These are phyloP conservation scores for Pristionchus exspectatus DNA, from an alignment of 2,888 invertebrate genomes.

Conservation along the genomic window DNA sequence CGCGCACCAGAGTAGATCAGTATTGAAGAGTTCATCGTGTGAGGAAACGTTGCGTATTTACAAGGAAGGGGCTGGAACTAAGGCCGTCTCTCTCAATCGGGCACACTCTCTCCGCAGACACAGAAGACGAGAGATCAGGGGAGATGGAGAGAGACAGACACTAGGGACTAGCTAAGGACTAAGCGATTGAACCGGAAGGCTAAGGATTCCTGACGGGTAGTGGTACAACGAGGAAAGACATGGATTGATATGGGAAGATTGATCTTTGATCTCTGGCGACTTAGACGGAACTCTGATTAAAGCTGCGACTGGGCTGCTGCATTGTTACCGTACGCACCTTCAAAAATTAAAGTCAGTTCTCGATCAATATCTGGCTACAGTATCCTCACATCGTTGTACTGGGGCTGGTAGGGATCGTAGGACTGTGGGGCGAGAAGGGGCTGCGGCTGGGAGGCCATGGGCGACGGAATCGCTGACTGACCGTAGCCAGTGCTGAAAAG, in stretches of 20 bases:
- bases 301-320: slow-evolving; percentile 38
- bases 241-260: slow-evolving; percentile 33
- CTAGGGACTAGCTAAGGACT: slow-evolving; percentile 25
- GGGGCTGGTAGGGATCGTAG: slow-evolving; percentile 53
- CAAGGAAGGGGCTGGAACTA: slow-evolving; percentile 4
- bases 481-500: slow-evolving; percentile 38
- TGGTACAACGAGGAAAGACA: slow-evolving; percentile 16
- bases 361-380: background rate
- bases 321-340: slow-evolving; percentile 34
- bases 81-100: background rate
- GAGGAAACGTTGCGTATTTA: slow-evolving; percentile 18
- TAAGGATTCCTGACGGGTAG: background rate
- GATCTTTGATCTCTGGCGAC: slow-evolving; percentile 45
- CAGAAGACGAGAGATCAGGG: background rate
- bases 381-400: slow-evolving; percentile 44
- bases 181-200: slow-evolving; percentile 26
- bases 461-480: slow-evolving; percentile 25
- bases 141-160: slow-evolving; percentile 15
- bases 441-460: slow-evolving; percentile 23
- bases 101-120: slow-evolving; percentile 3
- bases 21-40: slow-evolving; percentile 15
- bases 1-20: slow-evolving; percentile 47
- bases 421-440: slow-evolving; percentile 50
- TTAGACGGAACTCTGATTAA: slow-evolving; percentile 50
- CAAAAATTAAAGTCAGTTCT: background rate